Conservation (phyloP, 2,113 vertebrate genomes). For the Motacilla alba region DNA sequence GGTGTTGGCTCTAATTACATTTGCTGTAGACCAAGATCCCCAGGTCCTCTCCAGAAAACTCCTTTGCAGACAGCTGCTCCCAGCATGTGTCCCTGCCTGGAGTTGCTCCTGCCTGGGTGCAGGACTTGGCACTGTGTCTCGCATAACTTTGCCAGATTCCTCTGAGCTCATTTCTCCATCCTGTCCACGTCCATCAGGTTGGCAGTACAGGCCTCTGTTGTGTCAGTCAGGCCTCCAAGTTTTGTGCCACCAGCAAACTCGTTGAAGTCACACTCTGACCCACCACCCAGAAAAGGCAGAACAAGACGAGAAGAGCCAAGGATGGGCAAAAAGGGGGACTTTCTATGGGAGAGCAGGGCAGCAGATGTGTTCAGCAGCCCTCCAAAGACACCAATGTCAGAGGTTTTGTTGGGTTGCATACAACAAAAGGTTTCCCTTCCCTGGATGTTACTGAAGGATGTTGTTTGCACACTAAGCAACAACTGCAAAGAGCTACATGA, state of each 20-base stretch:
- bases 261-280: neutral
- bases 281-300: neutral
- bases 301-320: neutral
- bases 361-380: neutral
- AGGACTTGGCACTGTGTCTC: neutral
- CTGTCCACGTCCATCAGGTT: neutral
- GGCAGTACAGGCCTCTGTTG: neutral
- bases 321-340: neutral
- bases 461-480: neutral
- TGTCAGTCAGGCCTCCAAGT: neutral
- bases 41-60: neutral
- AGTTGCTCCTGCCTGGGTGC: neutral
- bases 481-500: accelerated
- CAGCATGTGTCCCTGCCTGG: neutral
- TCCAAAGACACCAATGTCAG: neutral
- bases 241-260: neutral
- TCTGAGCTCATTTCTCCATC: neutral
- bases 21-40: neutral
- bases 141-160: too few relatives aligned
- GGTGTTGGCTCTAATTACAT: accelerated
- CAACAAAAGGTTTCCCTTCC: neutral
- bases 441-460: accelerated
- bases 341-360: neutral
- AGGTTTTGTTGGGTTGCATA: neutral
- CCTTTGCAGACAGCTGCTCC: neutral